Base-by-base conservation (phyloP, 2,797 vertebrate genomes). In the Australoheros facetus region DNA sequence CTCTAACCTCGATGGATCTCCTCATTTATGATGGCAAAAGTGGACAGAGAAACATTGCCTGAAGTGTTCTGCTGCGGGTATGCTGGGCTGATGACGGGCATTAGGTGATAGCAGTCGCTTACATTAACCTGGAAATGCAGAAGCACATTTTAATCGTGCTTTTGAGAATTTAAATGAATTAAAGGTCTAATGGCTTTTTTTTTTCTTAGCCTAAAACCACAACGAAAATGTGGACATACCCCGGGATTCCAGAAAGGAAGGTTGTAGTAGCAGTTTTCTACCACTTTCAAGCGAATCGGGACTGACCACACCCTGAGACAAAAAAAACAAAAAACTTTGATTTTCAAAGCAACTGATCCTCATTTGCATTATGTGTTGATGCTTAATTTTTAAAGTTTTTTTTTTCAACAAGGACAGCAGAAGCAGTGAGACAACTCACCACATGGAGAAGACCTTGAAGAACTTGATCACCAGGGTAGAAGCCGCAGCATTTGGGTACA, bases 401-500 rank as follows among this genome's bases (percentile, higher is more conserved):
- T 32, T 32, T 5, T 42, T 26, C 34, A 6, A 42, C 7, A 26
- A 42, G 23, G 59, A 64, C 16, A 45, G 11, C 14, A 14, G 39
- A 1, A 64, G 45, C 17, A 28, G 14, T 26, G 60, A 45, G 60
- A 26, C 39, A 64, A 45, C 0, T 64, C 39, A 0, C 60, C 60
- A 64, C 39, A 64, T 64, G 21, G 39, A 64, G 60, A 64, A 45
- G 60, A 64, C 42, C 39, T 26, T 64, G 39, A 64, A 64, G 21
- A 64, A 64, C 45, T 64, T 64, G 16, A 45, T 64, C 60, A 64
- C 60, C 21, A 45, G 21, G 21, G 60, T 98, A 90, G 97, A 97
- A 48, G 95, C 95, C 91, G 96, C 95, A 89, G 97, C 97, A 89
- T 98, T 97, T 91, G 97, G 97, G 93, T 98, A 98, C 75, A 96